Percentiles rank a stretch among this genome's conserved stretches.
Evolutionary conservation across 2,888 invertebrate genomes (phyloP).

Genomic region (Patella ulyssiponensis): DNA sequence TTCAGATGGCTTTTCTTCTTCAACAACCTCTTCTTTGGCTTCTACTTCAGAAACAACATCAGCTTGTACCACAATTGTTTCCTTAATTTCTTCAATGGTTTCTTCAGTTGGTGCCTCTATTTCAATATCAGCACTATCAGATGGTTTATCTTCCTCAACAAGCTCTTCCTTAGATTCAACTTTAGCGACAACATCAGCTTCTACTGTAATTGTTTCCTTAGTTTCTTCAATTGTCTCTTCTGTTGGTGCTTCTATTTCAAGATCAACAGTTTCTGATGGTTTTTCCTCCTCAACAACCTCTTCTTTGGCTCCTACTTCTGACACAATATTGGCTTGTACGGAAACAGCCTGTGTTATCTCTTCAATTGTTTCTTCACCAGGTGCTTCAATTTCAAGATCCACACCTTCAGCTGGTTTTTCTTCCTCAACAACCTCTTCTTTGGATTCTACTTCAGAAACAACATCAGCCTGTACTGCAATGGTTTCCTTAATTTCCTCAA

Average conservation of each 20-base stretch:
- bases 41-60: conserved; percentile 36
- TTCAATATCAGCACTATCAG: conserved; percentile 34
- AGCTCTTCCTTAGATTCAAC: conserved; percentile 34
- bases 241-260: conserved; percentile 38
- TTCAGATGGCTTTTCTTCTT: conserved; percentile 24
- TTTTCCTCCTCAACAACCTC: conserved; percentile 41
- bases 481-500: conserved; percentile 30
- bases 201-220: conserved; percentile 32
- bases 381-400: conserved; percentile 40
- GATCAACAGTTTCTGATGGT: conserved; percentile 32
- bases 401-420: conserved; percentile 20
- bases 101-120: conserved; percentile 37
- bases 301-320: conserved; percentile 36
- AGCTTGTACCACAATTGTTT: conserved; percentile 29
- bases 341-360: conserved; percentile 25
- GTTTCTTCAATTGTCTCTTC: conserved; percentile 35
- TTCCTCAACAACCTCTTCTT: conserved; percentile 23
- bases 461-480: conserved; percentile 30
- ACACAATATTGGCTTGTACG: conserved; percentile 27
- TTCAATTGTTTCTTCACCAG: conserved; percentile 36
- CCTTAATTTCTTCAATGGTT: conserved; percentile 33
- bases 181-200: conserved; percentile 43
- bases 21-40: conserved; percentile 30
- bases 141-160: conserved; percentile 12
- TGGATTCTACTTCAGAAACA: conserved; percentile 16